Evolutionary conservation across 2,888 invertebrate species (phyloP), one percentile per base, ranked within the genome.

Genomic region (Bugulina stolonifera): DNA sequence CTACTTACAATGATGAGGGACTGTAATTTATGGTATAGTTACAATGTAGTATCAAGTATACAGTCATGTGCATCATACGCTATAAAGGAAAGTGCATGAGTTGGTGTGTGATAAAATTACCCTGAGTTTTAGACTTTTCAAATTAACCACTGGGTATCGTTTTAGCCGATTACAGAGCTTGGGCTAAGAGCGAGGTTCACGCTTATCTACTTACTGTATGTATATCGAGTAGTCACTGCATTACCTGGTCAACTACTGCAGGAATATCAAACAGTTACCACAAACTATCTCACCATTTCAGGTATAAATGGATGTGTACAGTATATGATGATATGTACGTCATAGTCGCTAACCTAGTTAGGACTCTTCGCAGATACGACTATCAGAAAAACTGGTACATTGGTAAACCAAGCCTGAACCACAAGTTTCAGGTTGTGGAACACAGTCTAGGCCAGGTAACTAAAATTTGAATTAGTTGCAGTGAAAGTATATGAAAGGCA

Each of bases 311-410:
- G 97, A 96, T 95, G 85, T 98, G 98, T 85, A 97, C 98, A 87
- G 94, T 98, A 84, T 98, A 98, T 85, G 98, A 98, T 85, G 98
- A 98, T 87, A 97, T 95, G 87, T 98, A 97, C 87, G 93, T 98
- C 76, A 97, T 97, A 85, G 90, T 97, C 73, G 93, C 93, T 0
- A 89, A 91, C 34, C 87, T 98, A 81, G 89, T 93, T 76, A 88
- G 88, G 77, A 88, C 93, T 73, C 87, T 98, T 75, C 90, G 90
- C 78, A 89, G 90, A 79, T 95, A 93, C 84, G 91, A 92, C 83
- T 91, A 92, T 73, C 89, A 90, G 76, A 89, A 91, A 80, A 93
- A 94, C 84, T 96, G 94, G 94, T 98, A 98, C 87, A 88, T 98
- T 77, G 98, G 98, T 73, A 92, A 93, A 82, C 93, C 94, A 54